Evolutionary conservation across 2,113 vertebrate species (phyloP).

Genomic region (Siniperca knerii): DNA sequence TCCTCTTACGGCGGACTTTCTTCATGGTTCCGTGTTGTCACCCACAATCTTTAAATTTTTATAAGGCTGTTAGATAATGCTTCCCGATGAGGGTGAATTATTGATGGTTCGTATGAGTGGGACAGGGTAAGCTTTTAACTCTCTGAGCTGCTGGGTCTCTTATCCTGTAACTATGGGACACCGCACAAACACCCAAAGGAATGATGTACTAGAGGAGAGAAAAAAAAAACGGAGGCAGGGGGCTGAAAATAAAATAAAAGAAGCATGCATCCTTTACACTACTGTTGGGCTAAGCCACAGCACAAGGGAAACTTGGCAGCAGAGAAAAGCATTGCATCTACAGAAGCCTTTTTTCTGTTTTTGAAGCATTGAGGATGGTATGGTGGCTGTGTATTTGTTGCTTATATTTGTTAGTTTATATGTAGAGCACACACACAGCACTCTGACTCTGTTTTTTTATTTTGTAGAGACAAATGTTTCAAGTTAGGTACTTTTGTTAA

Average conservation of each 20-base stretch:
- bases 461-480: slow-evolving; percentile 50
- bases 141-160: slow-evolving; percentile 73
- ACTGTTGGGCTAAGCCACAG: slow-evolving; percentile 69
- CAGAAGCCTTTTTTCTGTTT: slow-evolving; percentile 58
- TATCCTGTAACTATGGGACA: slow-evolving; percentile 84
- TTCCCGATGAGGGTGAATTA: slow-evolving; percentile 84
- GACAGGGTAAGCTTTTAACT: slow-evolving; percentile 84
- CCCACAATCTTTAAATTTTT: slow-evolving; percentile 78
- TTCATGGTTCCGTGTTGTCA: slow-evolving; percentile 77
- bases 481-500: slow-evolving; percentile 46
- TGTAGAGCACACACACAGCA: slow-evolving; percentile 4
- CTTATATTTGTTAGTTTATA: slow-evolving; percentile 61
- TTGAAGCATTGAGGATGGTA: slow-evolving; percentile 63
- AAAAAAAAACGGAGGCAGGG: slow-evolving; percentile 53
- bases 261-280: slow-evolving; percentile 73
- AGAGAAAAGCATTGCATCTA: slow-evolving; percentile 66
- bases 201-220: slow-evolving; percentile 80
- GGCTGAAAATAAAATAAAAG: slow-evolving; percentile 82
- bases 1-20: slow-evolving; percentile 75
- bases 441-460: slow-evolving; percentile 21
- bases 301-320: slow-evolving; percentile 70
- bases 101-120: slow-evolving; percentile 82
- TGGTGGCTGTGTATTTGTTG: slow-evolving; percentile 57
- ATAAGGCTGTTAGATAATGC: slow-evolving; percentile 85
- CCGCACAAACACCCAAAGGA: slow-evolving; percentile 83